These are phyloP conservation scores for Sebastes baramenuke DNA, from an alignment of 2,797 vertebrate genomes.

Conservation along the genomic window DNA sequence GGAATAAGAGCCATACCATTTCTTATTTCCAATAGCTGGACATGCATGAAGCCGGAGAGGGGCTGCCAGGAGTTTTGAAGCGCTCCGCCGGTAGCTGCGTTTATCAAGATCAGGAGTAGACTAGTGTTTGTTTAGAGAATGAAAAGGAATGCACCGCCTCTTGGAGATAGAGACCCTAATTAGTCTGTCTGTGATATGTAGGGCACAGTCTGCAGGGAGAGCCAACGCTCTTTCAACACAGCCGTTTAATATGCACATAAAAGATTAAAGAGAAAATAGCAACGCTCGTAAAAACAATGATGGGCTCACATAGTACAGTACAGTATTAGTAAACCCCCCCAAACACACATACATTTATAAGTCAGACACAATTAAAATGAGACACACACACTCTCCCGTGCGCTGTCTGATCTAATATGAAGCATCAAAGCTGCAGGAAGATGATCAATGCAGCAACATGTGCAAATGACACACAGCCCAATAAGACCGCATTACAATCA, in stretches of 20 bases:
- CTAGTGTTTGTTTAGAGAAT: constrained; percentile 60
- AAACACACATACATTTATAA: neutral
- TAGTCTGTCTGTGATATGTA: constrained; percentile 71
- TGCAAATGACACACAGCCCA: neutral
- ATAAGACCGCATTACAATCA: neutral
- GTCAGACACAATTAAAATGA: neutral
- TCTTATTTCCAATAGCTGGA: neutral
- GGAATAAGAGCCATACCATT: neutral
- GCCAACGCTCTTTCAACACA: constrained; percentile 51
- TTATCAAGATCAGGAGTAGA: constrained; percentile 30
- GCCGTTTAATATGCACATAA: constrained; percentile 76
- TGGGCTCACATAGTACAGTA: neutral
- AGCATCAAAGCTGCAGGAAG: constrained; percentile 2
- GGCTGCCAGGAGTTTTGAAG: neutral
- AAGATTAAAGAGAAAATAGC: constrained; percentile 75
- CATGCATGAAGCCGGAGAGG: neutral
- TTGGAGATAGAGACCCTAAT: constrained; percentile 62
- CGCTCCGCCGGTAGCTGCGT: neutral
- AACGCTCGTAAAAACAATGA: constrained; percentile 44
- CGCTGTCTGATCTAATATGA: neutral
- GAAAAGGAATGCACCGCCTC: constrained; percentile 33
- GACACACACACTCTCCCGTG: neutral
- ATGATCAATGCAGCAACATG: neutral
- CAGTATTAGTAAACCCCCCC: neutral
- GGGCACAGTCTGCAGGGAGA: constrained; percentile 60